Base-by-base conservation (phyloP, 1,140 invertebrate species). In the Neomicropteryx cornuta region DNA sequence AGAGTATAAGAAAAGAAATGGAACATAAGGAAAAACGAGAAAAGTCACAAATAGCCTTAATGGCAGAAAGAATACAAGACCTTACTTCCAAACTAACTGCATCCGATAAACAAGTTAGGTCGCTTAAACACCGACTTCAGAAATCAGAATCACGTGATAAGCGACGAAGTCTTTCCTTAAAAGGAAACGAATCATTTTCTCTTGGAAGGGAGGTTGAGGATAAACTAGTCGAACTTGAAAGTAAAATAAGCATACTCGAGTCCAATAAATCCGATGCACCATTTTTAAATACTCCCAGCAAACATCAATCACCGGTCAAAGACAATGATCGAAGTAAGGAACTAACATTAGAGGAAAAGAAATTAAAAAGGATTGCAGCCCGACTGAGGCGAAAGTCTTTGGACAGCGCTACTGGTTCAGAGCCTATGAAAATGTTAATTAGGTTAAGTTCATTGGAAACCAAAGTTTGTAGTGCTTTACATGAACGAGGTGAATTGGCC, bases 1-100 rank as follows among this genome's bases (percentile, higher is more conserved):
- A 83, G 39, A 77, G 77, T 21, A 62, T 87, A 22, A 76, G 76
- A 33, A 80, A 84, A 52, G 82, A 86, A 51, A 64, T 81, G 43
- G 75, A 79, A 41, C 55, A 77, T 3, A 58, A 74, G 28, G 77
- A 79, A 44, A 72, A 80, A 43, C 76, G 81, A 39, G 77, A 83
- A 48, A 71, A 79, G 38, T 75, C 80, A 0, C 83, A 89, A 56
- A 71, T 83, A 16, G 73, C 77, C 31, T 59, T 90, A 39, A 85
- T 90, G 81, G 83, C 80, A 1, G 79, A 77, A n/a, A 71, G 86
- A 18, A 80, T 91, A 27, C 77, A 89, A 51, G 87, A 92, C 56
- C 58, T 91, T 22, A 90, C 87, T 0, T 72, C 74, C 21, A 92
- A 91, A 58, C 65, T 90, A 17, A 77, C 73, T 3, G 70, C 72